Percentiles rank a stretch among this genome's conserved stretches.
Evolutionary conservation across 2,888 invertebrate species (phyloP).

Genomic region (Trachelus iudaicus): DNA sequence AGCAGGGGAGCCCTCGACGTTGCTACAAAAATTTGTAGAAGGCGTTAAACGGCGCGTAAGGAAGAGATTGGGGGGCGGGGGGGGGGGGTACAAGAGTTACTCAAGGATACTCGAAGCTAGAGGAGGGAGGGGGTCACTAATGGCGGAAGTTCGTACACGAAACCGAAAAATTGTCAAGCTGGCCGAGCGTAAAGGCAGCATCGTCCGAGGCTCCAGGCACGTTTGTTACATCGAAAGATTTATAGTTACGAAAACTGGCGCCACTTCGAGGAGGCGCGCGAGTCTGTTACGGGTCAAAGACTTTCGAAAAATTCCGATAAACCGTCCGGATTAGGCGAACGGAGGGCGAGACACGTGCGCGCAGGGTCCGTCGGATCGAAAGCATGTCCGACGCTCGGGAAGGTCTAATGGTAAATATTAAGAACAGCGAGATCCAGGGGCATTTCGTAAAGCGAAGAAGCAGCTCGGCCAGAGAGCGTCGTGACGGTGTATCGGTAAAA

Average conservation of each 20-base stretch:
- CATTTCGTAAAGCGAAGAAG: neutral
- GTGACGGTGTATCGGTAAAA: too few species aligned
- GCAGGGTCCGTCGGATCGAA: neutral
- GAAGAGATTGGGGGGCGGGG: too few species aligned
- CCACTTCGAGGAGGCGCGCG: neutral
- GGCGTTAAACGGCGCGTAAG: too few species aligned
- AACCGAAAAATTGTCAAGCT: neutral
- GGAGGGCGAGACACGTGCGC: neutral
- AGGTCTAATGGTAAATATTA: neutral
- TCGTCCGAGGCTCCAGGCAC: neutral
- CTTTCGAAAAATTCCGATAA: conserved; percentile 2
- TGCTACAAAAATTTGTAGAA: neutral
- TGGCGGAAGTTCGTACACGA: neutral
- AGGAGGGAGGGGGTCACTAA: neutral
- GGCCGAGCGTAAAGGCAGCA: neutral
- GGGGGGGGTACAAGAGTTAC: too few species aligned
- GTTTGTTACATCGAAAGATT: neutral
- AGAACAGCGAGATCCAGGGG: neutral
- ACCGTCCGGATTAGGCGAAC: neutral
- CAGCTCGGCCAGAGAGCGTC: neutral
- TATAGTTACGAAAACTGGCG: neutral
- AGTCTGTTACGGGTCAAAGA: neutral
- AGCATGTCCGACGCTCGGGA: neutral
- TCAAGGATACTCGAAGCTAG: neutral
- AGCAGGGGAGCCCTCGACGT: neutral